These are phyloP conservation scores for Pilophorus perplexus DNA, from an alignment of 2,888 invertebrate genomes.

Conservation along the genomic window DNA sequence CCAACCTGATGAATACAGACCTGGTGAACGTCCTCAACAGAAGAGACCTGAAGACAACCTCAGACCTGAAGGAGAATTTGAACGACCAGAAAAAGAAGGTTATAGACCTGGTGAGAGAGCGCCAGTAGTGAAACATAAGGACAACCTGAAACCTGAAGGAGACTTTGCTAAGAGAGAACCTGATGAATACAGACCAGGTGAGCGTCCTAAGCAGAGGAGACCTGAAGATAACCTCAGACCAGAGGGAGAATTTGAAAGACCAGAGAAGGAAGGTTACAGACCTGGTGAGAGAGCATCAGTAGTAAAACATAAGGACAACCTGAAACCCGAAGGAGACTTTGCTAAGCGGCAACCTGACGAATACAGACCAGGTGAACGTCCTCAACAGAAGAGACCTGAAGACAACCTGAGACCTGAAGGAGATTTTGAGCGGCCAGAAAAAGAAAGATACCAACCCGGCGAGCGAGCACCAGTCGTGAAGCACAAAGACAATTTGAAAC, in stretches of 20 bases:
- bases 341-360: conserved; percentile 51
- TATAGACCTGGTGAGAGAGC: conserved; percentile 54
- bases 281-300: conserved; percentile 43
- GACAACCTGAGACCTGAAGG: conserved; percentile 57
- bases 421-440: conserved; percentile 53
- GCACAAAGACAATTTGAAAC: conserved; percentile 51
- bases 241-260: conserved; percentile 52
- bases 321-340: conserved; percentile 61
- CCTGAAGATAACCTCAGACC: conserved; percentile 53
- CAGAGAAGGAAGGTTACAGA: conserved; percentile 51
- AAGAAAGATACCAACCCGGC: conserved; percentile 52
- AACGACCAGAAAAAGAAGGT: conserved; percentile 51
- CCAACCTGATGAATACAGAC: conserved; percentile 50
- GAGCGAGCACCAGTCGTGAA: conserved; percentile 50
- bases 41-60: conserved; percentile 57
- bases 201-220: conserved; percentile 54
- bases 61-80: conserved; percentile 55
- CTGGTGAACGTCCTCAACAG: conserved; percentile 57
- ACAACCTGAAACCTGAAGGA: conserved; percentile 51
- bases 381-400: conserved; percentile 52
- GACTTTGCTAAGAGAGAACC: conserved; percentile 51
- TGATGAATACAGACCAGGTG: conserved; percentile 53
- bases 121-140: conserved; percentile 52
- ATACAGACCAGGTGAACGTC: conserved; percentile 53
- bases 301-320: conserved; percentile 56